Evolutionary conservation across 2,113 vertebrate genomes (phyloP).

Genomic region (Coptodon bakossiorum): DNA sequence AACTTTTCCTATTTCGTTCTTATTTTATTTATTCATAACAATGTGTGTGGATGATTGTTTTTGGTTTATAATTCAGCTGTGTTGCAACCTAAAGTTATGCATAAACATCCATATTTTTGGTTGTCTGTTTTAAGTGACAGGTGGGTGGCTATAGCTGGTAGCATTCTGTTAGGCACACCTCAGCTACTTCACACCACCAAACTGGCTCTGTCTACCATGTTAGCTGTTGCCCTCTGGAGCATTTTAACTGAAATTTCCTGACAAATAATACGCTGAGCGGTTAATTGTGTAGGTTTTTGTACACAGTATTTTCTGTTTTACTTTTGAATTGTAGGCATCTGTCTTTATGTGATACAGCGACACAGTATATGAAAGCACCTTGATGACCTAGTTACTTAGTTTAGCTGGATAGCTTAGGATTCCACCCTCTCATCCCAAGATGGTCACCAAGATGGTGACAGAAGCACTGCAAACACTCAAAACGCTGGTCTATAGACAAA

Average conservation of each 20-base stretch:
- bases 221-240: not conserved
- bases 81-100: not conserved
- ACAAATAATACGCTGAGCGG: not conserved
- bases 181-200: not conserved
- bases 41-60: not conserved
- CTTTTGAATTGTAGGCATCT: not conserved
- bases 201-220: not conserved
- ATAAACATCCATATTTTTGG: not conserved
- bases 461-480: not conserved
- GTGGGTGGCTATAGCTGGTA: not conserved
- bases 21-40: not conserved
- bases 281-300: not conserved
- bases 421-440: not conserved
- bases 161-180: not conserved
- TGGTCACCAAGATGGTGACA: not conserved
- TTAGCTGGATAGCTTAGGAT: not conserved
- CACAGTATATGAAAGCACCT: not conserved
- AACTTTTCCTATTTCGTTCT: not conserved
- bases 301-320: not conserved
- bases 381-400: not conserved
- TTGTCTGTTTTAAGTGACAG: not conserved
- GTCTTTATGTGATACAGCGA: not conserved
- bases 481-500: not conserved
- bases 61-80: too few relatives aligned
- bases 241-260: not conserved